A percentile compares a stretch with the other conserved stretches of the same genome.
Conservation (phyloP, 2,888 invertebrate genomes). For the Pristionchus mayeri region DNA sequence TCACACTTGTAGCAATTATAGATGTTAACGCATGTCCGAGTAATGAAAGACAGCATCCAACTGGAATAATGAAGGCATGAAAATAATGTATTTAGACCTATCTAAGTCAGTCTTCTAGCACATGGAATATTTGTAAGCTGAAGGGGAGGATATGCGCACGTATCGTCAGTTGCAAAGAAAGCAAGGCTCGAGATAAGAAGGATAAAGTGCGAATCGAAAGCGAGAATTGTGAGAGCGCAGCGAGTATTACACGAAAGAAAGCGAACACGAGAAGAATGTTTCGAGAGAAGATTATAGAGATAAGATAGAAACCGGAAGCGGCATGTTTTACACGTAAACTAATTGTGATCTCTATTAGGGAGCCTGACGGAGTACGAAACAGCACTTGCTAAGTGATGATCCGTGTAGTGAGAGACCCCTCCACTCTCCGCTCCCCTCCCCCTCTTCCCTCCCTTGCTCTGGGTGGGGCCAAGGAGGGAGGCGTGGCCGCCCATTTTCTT, state of each 20-base stretch:
- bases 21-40: too few relatives aligned
- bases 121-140: too few relatives aligned
- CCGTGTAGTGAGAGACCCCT: conserved; percentile 17
- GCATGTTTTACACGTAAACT: neutral
- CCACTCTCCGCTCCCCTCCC: neutral
- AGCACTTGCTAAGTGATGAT: conserved; percentile 44
- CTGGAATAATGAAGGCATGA: too few relatives aligned
- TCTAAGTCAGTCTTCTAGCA: too few relatives aligned
- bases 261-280: neutral
- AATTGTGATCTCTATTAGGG: neutral
- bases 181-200: neutral
- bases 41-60: too few relatives aligned
- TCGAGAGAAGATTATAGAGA: neutral
- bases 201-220: conserved; percentile 19
- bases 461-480: conserved; percentile 14
- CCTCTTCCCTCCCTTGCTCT: neutral
- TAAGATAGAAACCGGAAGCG: neutral
- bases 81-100: too few relatives aligned
- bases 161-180: neutral
- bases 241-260: conserved; percentile 9
- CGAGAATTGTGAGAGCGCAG: neutral
- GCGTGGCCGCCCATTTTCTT: neutral
- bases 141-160: neutral
- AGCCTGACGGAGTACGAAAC: neutral
- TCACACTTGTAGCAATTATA: neutral